phyloP scores from a whole-genome alignment of 2,113 vertebrate genomes.

The Craseonycteris thonglongyai region DNA sequence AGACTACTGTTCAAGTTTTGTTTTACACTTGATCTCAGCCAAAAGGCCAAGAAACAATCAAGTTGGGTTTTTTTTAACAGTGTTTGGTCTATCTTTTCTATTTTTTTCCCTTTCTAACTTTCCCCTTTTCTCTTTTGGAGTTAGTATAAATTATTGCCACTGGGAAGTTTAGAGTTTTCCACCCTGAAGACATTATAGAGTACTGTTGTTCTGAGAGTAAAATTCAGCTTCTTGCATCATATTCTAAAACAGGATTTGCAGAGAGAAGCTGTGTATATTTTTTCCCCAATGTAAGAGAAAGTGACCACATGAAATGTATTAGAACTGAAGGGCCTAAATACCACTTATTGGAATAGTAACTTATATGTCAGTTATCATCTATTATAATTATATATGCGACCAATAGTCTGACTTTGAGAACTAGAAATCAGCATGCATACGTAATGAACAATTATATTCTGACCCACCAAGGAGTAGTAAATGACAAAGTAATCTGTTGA shows the following conservation, averaged over 20 bases:
- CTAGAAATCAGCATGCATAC: not conserved
- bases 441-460: not conserved
- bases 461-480: not conserved
- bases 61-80: not conserved
- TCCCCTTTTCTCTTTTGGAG: not conserved
- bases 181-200: not conserved
- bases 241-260: not conserved
- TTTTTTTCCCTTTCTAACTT: not conserved
- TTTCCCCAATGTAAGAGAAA: not conserved
- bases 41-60: too few species aligned
- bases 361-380: not conserved
- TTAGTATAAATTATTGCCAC: not conserved
- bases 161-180: not conserved
- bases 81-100: not conserved
- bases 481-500: not conserved
- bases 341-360: not conserved
- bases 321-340: not conserved
- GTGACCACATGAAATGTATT: not conserved
- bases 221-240: not conserved
- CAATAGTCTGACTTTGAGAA: not conserved
- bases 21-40: too few species aligned
- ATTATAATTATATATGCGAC: not conserved
- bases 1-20: not conserved
- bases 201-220: not conserved
- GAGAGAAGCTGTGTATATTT: not conserved